A percentile compares a stretch with the other conserved stretches of the same genome.
Evolutionary conservation across 2,113 vertebrate species (phyloP).

Genomic region (Camelus dromedarius): DNA sequence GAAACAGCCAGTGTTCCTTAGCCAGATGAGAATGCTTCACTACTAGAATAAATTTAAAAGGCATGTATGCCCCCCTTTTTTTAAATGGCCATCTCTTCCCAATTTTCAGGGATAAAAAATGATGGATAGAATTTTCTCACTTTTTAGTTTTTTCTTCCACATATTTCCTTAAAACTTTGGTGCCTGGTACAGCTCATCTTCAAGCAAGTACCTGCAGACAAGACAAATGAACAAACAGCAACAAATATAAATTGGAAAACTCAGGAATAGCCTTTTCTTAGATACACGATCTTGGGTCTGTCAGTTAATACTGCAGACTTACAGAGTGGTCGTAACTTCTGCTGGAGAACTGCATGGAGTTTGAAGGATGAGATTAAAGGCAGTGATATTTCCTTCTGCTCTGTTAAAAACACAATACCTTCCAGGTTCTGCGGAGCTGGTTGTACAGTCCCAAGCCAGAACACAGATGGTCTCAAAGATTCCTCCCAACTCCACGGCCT

Average conservation of each 20-base stretch:
- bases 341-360: neutral
- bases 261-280: conserved; percentile 36
- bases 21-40: neutral
- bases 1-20: neutral
- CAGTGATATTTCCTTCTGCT: neutral
- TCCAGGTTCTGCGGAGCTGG: conserved; percentile 4
- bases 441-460: neutral
- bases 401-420: conserved; percentile 13
- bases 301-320: neutral
- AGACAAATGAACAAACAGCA: conserved; percentile 71
- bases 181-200: conserved; percentile 68
- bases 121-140: conserved; percentile 64
- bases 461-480: conserved; percentile 18
- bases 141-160: conserved; percentile 32
- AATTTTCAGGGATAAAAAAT: neutral
- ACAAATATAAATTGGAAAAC: conserved; percentile 69
- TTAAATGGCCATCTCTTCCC: neutral
- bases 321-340: conserved; percentile 10
- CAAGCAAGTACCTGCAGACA: conserved; percentile 46
- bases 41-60: neutral
- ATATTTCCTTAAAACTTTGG: conserved; percentile 65
- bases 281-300: neutral
- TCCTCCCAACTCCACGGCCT: neutral
- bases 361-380: neutral
- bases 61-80: neutral